Evolutionary conservation across 2,113 vertebrate species (phyloP).

Genomic region (Pao palembangensis): DNA sequence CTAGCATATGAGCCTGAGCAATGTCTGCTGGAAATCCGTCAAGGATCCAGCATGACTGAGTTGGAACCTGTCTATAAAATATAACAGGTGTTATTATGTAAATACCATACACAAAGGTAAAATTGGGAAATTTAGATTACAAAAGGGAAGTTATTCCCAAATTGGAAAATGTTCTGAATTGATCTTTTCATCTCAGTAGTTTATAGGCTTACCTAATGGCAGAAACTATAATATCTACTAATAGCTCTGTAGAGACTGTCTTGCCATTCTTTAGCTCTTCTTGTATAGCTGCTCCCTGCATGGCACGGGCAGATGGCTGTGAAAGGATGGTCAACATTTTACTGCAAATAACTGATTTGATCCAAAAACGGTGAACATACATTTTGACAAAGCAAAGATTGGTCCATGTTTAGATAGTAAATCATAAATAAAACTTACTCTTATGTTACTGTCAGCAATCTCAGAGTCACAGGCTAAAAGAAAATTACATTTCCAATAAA

Average conservation of each 20-base stretch:
- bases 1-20: constrained; percentile 82
- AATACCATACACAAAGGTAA: not conserved
- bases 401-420: too few relatives aligned
- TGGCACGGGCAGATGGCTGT: constrained; percentile 74
- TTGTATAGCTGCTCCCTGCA: constrained; percentile 75
- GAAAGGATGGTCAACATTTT: not conserved
- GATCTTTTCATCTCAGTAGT: not conserved
- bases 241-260: constrained; percentile 76
- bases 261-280: constrained; percentile 78
- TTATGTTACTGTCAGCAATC: too few relatives aligned
- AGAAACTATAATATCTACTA: constrained; percentile 79
- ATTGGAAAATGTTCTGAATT: too few relatives aligned
- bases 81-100: constrained; percentile 12
- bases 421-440: too few relatives aligned
- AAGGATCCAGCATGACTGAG: constrained; percentile 82
- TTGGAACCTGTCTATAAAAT: too few relatives aligned
- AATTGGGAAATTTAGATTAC: not conserved
- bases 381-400: not conserved
- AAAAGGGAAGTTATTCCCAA: too few relatives aligned
- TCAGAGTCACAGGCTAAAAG: too few relatives aligned
- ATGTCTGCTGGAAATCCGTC: constrained; percentile 88
- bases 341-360: not conserved
- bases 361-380: not conserved
- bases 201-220: constrained; percentile 77
- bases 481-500: not conserved